Conservation (phyloP, 2,797 vertebrate genomes). For the Leptatherina wallacei region DNA sequence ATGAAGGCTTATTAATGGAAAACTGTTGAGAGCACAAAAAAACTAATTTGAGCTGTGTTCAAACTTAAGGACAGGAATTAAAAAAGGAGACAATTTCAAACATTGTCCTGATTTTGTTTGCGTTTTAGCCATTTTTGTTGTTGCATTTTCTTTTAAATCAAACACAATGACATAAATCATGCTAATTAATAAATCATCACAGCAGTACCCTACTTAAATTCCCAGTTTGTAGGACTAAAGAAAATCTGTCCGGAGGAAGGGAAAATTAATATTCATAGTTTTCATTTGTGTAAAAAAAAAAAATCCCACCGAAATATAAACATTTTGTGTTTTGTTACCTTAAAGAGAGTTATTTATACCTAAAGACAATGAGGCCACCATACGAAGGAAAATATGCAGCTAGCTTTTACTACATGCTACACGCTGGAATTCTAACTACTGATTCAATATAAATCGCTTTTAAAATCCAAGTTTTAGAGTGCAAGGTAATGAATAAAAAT, state of each 20-base stretch:
- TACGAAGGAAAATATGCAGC: background rate
- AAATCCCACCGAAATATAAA: background rate
- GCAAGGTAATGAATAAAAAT: background rate
- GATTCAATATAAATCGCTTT: background rate
- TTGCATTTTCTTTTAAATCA: background rate
- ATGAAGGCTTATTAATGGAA: conserved; percentile 24
- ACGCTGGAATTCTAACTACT: background rate
- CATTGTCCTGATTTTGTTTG: background rate
- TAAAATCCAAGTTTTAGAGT: too few relatives aligned
- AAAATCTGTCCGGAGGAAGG: background rate
- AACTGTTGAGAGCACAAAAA: conserved; percentile 26
- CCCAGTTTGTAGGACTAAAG: background rate
- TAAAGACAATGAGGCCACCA: background rate
- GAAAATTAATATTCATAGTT: background rate
- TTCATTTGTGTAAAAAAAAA: background rate
- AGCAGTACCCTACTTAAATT: background rate
- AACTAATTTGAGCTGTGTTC: conserved; percentile 10
- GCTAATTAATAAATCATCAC: background rate
- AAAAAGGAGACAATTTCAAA: background rate
- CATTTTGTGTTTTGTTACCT: background rate
- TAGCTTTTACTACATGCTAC: background rate
- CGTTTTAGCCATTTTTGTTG: background rate
- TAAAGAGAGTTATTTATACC: too few relatives aligned
- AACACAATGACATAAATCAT: background rate
- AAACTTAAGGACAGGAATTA: conserved; percentile 4